Conservation (phyloP, 1,140 invertebrate species). For the Oedothorax gibbosus region DNA sequence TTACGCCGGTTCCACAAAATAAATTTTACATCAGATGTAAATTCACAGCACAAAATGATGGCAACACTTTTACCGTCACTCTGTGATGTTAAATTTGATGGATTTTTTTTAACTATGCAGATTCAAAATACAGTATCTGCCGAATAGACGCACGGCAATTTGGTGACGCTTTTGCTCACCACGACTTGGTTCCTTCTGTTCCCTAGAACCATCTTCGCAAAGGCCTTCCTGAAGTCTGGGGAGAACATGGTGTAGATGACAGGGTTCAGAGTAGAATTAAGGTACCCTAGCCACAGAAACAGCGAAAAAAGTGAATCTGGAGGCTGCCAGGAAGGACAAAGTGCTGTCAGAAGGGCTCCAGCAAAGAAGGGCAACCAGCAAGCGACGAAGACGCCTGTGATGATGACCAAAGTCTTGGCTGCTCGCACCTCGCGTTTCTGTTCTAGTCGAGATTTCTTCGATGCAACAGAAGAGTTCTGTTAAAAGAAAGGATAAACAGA, state of each 20-base stretch:
- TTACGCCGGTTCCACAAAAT: too few relatives aligned
- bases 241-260: slow-evolving; percentile 83
- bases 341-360: slow-evolving; percentile 85
- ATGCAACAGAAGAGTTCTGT: too few relatives aligned
- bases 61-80: too few relatives aligned
- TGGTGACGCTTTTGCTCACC: too few relatives aligned
- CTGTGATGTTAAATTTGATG: too few relatives aligned
- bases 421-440: slow-evolving; percentile 90
- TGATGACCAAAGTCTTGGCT: slow-evolving; percentile 91
- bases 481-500: too few relatives aligned
- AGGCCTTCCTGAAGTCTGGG: slow-evolving; percentile 59
- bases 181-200: background rate
- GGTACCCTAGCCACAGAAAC: slow-evolving; percentile 90
- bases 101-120: too few relatives aligned
- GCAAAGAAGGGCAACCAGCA: slow-evolving; percentile 96
- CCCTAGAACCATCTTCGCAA: slow-evolving; percentile 46
- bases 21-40: too few relatives aligned
- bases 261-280: slow-evolving; percentile 91
- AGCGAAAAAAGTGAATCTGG: slow-evolving; percentile 82
- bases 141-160: too few relatives aligned
- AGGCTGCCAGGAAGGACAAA: slow-evolving; percentile 81
- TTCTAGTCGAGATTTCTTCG: slow-evolving; percentile 71
- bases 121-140: too few relatives aligned
- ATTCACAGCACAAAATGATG: too few relatives aligned
- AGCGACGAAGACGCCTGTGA: slow-evolving; percentile 91